A percentile compares a stretch with the other conserved stretches of the same genome.
phyloP scores from a whole-genome alignment of 1,140 invertebrate species.

The Heterodera carotae region DNA sequence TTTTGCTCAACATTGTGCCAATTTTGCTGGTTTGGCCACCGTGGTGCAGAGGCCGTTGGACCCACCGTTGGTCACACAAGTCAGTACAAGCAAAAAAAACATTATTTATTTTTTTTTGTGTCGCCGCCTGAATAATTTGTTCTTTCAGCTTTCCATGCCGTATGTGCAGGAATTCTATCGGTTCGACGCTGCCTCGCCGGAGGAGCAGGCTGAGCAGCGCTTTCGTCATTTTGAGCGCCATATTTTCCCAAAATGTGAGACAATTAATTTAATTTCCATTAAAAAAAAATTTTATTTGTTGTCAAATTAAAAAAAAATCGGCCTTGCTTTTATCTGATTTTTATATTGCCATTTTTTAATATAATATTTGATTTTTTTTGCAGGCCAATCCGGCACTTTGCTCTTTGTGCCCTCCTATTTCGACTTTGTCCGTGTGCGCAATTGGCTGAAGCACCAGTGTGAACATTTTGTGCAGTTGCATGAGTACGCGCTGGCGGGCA shows the following conservation, averaged over 20 bases:
- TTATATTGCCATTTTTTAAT: no score
- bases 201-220: constrained; percentile 75
- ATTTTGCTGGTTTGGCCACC: constrained; percentile 70
- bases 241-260: constrained; percentile 45
- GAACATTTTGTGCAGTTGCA: constrained; percentile 65
- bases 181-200: constrained; percentile 70
- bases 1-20: constrained; percentile 71
- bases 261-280: background rate
- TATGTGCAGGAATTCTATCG: constrained; percentile 72
- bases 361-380: background rate
- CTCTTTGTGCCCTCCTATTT: constrained; percentile 92
- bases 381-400: constrained; percentile 73
- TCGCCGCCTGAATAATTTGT: constrained; percentile 56
- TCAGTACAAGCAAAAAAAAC: background rate
- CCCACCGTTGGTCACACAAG: constrained; percentile 24
- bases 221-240: constrained; percentile 79
- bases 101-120: background rate
- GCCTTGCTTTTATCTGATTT: no score
- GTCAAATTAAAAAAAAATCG: no score
- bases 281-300: background rate
- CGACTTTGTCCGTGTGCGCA: constrained; percentile 86
- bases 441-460: constrained; percentile 74
- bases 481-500: constrained; percentile 73
- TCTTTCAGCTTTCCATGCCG: constrained; percentile 54
- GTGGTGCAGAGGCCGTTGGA: constrained; percentile 29